Evolutionary conservation across 2,113 vertebrate genomes (phyloP), one percentile per base, ranked within the genome.

Genomic region (Embiotoca jacksoni): DNA sequence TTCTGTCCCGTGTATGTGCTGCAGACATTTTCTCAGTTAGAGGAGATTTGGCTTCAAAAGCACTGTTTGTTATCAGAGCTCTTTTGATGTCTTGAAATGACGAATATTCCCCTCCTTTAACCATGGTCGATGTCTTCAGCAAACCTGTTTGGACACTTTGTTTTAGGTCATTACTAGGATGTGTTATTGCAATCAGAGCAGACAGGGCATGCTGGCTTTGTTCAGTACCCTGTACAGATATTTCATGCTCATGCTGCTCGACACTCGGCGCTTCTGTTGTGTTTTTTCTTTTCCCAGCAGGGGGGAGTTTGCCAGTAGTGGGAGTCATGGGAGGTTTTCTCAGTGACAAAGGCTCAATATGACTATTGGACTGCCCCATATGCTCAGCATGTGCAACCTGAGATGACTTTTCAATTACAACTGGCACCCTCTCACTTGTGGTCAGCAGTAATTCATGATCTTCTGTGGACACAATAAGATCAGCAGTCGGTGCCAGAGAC

Each of bases 31-130:
- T 77, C 33, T 41, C 33, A 61, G 44, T 41, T 15, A 3, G 9
- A 46, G 35, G 10, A 50, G 57, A 41, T 32, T 58, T 57, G 23
- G 23, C 32, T 82, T 81, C 39, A 23, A 52, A 65, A 37, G 9
- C 11, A 1, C 8, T 64, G 35, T 37, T 59, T 81, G 55, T 59
- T 69, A n/a, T 75, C 44, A 54, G 15, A 44, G 60, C 7, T n/a
- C 32, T 60, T 87, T 58, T 75, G 37, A 80, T 47, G 6, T 53
- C 39, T 77, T 84, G 23, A 46, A 72, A 71, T 62, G 37, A 75
- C 14, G 41, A 66, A 74, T 63, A 44, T 36, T 64, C 31, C 36
- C 30, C n/a, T 46, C n/a, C 65, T 72, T 66, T 52, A 69, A 36
- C 3, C 5, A 5, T 13, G 2, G 36, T 69, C 59, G 10, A 35